Base-by-base conservation (phyloP, 1,140 invertebrate genomes). In the Neuroterus valhalla region DNA sequence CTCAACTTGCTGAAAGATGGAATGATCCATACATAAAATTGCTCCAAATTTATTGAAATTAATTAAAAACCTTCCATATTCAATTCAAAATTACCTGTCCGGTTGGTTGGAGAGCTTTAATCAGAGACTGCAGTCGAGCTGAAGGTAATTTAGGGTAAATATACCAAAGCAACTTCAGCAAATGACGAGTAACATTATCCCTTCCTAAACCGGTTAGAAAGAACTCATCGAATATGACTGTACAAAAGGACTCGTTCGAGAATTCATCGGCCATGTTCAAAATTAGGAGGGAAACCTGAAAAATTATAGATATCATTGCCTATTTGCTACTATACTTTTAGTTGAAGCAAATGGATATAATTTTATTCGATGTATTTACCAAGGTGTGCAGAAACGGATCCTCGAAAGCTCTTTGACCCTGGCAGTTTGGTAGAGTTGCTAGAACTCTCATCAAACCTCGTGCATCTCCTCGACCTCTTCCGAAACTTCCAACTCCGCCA, bases 171-270 rank as follows among this genome's bases (percentile, higher is more conserved):
- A 99, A 91, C 88, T 98, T 97, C 43, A 98, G 89, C 80, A 99
- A 92, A 91, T 99, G 98, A 48, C 96, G 91, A n/a, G 96, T 95
- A 0, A 98, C 97, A 92, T 98, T 98, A 85, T 98, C 97, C 74
- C 94, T 93, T 6, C 93, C 93, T 44, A 98, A 91, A 0, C 96
- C 96, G 55, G 96, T 95, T 88, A 97, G 96, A 79, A 99, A 96
- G 86, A 98, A 98, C 88, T 98, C 97, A 90, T 98, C 97, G 91
- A 99, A 98, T 17, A 99, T 93, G 1, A 96, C 96, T 1, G 96
- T 97, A 89, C 97, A 98, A 85, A 98, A 98, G 78, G 98, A 97
- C 91, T 98, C 97, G 5, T 95, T 94, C 76, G 94, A 91, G 87
- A 99, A 99, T 87, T 98, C 97, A 79, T 99, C 98, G 2, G 94